These are phyloP conservation scores for Picus viridis DNA, from an alignment of 2,797 vertebrate species.

Conservation along the genomic window DNA sequence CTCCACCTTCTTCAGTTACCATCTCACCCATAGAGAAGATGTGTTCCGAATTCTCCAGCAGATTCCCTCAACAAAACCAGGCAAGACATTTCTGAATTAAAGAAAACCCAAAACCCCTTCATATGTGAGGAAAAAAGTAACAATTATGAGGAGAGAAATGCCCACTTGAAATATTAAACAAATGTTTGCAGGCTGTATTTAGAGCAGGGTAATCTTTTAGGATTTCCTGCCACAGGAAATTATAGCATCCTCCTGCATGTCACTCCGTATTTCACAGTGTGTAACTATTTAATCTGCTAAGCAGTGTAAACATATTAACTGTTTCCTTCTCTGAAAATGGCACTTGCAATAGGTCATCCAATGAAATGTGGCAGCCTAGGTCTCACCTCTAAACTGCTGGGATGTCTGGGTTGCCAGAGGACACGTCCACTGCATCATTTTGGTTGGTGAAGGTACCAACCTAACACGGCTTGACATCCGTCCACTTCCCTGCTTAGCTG, in stretches of 20 bases:
- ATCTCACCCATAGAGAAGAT: background rate
- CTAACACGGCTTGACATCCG: background rate
- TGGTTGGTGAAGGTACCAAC: background rate
- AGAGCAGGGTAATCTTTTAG: background rate
- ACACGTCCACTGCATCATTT: background rate
- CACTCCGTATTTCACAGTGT: background rate
- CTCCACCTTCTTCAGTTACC: background rate
- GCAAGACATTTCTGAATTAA: background rate
- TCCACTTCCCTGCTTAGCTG: background rate
- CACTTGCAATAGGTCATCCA: background rate
- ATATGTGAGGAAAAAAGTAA: background rate
- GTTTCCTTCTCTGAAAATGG: background rate
- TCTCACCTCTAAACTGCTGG: background rate
- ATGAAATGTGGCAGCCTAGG: background rate
- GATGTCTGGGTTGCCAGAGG: fast-evolving
- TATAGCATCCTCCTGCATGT: background rate
- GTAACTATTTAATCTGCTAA: background rate
- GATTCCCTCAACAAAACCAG: background rate
- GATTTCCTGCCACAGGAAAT: background rate
- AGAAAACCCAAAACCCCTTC: background rate
- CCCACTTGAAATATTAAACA: conserved; percentile 10
- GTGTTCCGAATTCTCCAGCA: background rate
- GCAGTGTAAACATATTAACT: background rate
- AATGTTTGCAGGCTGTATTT: background rate
- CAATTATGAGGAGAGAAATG: background rate